Conservation (phyloP, 92 coral and sea anemone species). For the Palythoa heliodiscus region DNA sequence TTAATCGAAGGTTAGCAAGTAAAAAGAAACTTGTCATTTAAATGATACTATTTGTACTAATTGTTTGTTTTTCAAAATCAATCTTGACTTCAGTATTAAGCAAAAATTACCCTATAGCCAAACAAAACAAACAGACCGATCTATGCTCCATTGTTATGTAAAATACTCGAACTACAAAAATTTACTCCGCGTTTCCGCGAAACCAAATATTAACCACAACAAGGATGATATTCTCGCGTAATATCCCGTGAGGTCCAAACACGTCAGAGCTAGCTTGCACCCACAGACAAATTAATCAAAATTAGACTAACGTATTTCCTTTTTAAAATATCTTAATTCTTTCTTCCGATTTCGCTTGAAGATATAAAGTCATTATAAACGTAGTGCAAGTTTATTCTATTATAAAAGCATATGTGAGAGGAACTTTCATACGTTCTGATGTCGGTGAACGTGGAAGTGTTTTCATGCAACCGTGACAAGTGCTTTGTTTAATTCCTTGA, state of each 20-base stretch:
- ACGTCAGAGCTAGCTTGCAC: neutral
- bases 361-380: neutral
- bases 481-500: neutral
- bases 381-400: neutral
- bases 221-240: neutral
- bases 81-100: neutral
- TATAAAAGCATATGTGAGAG: neutral
- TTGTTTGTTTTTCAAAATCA: too few relatives aligned
- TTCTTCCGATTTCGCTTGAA: neutral
- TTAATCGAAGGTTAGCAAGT: too few relatives aligned
- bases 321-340: neutral
- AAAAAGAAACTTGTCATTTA: too few relatives aligned
- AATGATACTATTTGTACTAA: too few relatives aligned
- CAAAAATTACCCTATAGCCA: neutral
- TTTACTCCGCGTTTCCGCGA: neutral
- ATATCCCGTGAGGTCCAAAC: neutral
- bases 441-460: neutral
- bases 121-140: neutral
- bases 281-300: neutral
- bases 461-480: slow-evolving; percentile 3
- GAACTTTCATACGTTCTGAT: neutral
- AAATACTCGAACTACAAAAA: too few relatives aligned
- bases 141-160: neutral
- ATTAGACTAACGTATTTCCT: neutral
- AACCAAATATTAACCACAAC: neutral